phyloP scores from a whole-genome alignment of 2,888 invertebrate genomes.

The Oscheius sp. region DNA sequence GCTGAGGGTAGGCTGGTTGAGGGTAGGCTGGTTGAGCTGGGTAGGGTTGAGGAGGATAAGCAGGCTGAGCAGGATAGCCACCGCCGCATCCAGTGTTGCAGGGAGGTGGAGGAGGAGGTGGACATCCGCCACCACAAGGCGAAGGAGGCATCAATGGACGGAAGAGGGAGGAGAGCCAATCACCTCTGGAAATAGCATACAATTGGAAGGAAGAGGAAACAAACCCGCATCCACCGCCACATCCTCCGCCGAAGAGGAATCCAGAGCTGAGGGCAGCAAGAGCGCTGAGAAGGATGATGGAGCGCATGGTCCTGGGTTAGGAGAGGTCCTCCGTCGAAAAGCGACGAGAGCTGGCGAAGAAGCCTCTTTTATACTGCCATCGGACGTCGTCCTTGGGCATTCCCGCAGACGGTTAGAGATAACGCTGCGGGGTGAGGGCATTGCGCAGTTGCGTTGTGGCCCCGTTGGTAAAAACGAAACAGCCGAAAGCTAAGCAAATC shows the following conservation, averaged over 20 bases:
- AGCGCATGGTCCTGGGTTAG: conserved; percentile 9
- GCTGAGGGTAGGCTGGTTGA: conserved; percentile 1
- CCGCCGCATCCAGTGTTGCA: background rate
- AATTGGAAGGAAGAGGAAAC: background rate
- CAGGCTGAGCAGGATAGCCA: background rate
- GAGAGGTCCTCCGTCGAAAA: too few relatives aligned
- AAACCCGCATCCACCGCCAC: conserved; percentile 15
- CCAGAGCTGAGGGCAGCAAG: background rate
- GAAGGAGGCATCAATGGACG: background rate
- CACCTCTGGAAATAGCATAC: background rate
- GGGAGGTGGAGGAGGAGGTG: conserved; percentile 14
- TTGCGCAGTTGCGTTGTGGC: background rate
- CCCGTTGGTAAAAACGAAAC: background rate
- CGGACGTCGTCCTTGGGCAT: background rate
- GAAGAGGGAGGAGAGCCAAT: conserved; percentile 10
- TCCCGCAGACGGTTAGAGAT: conserved; percentile 18
- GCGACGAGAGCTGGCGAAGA: background rate
- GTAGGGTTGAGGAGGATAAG: background rate
- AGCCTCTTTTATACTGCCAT: conserved; percentile 20
- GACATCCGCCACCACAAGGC: conserved; percentile 5
- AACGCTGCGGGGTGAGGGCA: background rate
- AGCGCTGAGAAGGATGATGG: background rate
- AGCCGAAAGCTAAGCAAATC: conserved; percentile 6
- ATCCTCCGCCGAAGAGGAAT: conserved; percentile 15
- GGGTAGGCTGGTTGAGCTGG: background rate